These are phyloP conservation scores for Halcyon badia DNA, from an alignment of 2,797 vertebrate genomes.

Conservation along the genomic window DNA sequence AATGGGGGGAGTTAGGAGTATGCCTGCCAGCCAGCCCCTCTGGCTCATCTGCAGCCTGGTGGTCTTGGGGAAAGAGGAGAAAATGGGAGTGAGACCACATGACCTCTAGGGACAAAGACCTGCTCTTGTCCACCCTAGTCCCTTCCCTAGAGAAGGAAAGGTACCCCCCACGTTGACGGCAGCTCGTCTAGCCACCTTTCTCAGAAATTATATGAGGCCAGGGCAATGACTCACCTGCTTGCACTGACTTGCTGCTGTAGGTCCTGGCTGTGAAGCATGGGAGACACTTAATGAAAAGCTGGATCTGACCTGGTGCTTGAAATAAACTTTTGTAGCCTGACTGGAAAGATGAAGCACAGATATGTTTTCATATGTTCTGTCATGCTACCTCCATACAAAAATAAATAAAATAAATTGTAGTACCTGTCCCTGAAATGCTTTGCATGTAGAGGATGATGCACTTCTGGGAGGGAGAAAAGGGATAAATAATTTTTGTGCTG, in stretches of 20 bases:
- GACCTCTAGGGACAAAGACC: background rate
- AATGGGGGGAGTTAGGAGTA: background rate
- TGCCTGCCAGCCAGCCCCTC: background rate
- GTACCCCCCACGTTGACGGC: background rate
- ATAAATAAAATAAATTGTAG: no score
- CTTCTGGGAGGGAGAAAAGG: background rate
- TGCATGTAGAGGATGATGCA: background rate
- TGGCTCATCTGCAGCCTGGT: background rate
- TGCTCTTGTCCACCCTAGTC: background rate
- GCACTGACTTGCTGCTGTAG: background rate
- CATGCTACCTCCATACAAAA: background rate
- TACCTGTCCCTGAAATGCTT: background rate
- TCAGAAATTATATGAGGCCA: background rate
- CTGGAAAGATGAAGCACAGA: background rate
- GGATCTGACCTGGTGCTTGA: background rate
- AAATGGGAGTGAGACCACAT: background rate
- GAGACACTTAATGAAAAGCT: background rate
- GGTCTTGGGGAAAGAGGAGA: background rate
- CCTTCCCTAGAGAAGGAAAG: background rate
- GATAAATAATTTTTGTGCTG: background rate
- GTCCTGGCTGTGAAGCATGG: background rate
- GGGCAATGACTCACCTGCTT: background rate
- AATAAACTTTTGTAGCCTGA: background rate
- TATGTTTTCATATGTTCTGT: fast-evolving
- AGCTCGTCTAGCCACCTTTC: background rate